Conservation (phyloP, 2,113 vertebrate species). For the Mustela nigripes region DNA sequence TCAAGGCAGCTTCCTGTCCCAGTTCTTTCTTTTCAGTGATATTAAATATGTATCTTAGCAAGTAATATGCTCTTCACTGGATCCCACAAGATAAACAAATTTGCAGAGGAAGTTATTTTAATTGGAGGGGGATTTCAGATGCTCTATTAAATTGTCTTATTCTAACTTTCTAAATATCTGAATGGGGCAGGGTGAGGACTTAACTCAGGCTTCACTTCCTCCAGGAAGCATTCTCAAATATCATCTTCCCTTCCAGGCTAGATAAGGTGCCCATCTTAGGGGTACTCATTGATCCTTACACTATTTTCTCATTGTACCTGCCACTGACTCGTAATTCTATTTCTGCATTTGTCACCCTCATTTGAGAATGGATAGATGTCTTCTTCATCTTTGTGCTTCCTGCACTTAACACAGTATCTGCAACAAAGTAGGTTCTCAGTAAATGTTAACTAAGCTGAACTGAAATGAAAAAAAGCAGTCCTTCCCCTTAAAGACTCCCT, state of each 20-base stretch:
- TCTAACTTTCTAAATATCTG: background rate
- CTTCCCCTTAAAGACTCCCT: background rate
- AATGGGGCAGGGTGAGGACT: background rate
- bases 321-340: background rate
- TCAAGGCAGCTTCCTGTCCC: background rate
- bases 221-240: background rate
- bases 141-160: background rate
- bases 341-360: background rate
- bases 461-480: background rate
- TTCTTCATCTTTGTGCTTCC: background rate
- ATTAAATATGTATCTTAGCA: background rate
- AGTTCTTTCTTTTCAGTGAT: background rate
- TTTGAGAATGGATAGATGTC: background rate
- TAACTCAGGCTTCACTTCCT: background rate
- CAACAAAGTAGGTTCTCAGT: background rate
- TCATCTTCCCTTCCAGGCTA: background rate
- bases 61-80: background rate
- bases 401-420: background rate
- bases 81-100: background rate
- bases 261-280: background rate
- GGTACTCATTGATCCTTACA: background rate
- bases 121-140: background rate
- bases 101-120: background rate
- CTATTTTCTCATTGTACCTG: background rate
- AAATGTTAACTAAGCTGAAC: conserved; percentile 4